Conservation (phyloP, 2,113 vertebrate species). For the Lontra canadensis region DNA sequence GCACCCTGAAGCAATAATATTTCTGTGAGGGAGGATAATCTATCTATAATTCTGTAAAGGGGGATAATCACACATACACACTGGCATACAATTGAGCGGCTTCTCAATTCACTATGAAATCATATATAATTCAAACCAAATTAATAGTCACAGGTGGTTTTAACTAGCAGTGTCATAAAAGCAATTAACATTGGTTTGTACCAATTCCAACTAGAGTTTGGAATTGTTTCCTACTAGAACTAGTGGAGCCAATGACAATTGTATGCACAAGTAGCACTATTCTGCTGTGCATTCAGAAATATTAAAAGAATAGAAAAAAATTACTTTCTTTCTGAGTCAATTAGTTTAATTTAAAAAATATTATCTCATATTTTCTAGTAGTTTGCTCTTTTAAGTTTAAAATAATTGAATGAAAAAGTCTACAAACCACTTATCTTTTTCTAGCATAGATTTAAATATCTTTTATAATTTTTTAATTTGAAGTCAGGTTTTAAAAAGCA, state of each 20-base stretch:
- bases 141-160: conserved; percentile 12
- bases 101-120: conserved; percentile 24
- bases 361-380: background rate
- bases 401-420: background rate
- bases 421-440: background rate
- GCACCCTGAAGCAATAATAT: background rate
- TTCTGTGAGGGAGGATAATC: background rate
- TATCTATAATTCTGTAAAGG: background rate
- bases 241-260: background rate
- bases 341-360: background rate
- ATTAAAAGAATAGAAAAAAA: background rate
- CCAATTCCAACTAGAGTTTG: background rate
- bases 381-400: background rate
- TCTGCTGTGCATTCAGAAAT: conserved; percentile 26
- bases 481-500: background rate
- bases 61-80: background rate
- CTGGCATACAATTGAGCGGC: background rate
- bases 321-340: background rate
- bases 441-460: background rate
- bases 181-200: background rate
- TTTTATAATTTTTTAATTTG: background rate
- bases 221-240: background rate
- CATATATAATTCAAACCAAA: conserved; percentile 3
- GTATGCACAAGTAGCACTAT: background rate
- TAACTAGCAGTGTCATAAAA: conserved; percentile 24